phyloP scores from a whole-genome alignment of 1,140 invertebrate species.

The Pinna nobilis region DNA sequence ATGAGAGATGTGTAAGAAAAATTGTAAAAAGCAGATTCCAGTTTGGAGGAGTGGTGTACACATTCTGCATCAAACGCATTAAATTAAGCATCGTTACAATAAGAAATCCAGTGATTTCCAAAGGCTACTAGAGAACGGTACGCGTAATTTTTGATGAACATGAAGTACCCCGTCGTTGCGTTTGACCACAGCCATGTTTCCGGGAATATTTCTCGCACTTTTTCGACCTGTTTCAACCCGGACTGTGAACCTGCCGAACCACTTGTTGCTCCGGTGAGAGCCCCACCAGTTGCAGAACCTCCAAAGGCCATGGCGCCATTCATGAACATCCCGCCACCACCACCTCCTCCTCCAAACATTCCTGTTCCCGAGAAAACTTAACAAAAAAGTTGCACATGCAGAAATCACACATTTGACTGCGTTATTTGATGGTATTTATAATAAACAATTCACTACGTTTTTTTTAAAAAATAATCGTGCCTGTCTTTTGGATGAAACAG shows the following conservation, averaged over 20 bases:
- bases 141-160: background rate
- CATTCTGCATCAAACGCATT: background rate
- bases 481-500: too few species aligned
- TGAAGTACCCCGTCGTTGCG: constrained; percentile 36
- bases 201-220: constrained; percentile 41
- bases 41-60: background rate
- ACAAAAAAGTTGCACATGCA: background rate
- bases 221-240: constrained; percentile 27
- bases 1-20: too few species aligned
- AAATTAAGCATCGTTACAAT: background rate
- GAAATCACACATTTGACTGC: too few species aligned
- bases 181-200: constrained; percentile 59
- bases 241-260: background rate
- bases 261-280: background rate
- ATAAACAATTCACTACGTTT: too few species aligned
- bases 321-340: background rate
- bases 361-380: background rate
- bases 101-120: background rate
- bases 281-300: background rate
- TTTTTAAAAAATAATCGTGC: too few species aligned
- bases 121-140: background rate
- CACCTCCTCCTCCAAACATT: background rate
- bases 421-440: too few species aligned
- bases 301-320: constrained; percentile 4
- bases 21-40: too few species aligned